Evolutionary conservation across 2,797 vertebrate genomes (phyloP).

Genomic region (Psittacula echo): DNA sequence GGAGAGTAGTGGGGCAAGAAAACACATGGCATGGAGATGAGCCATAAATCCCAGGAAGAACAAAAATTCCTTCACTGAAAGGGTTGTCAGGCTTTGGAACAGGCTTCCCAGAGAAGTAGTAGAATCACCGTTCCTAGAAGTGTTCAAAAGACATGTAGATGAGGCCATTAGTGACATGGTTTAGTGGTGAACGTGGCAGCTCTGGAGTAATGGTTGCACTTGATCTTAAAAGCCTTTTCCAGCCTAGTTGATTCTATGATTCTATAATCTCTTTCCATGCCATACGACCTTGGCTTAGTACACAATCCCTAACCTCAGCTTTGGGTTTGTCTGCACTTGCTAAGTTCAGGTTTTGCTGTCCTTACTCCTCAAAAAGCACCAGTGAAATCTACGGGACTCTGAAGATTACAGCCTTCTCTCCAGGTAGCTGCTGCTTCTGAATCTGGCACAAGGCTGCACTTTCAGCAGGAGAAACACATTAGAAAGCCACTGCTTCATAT

Average conservation of each 20-base stretch:
- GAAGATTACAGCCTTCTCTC: background rate
- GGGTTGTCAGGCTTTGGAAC: background rate
- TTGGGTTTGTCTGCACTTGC: background rate
- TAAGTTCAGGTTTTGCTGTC: background rate
- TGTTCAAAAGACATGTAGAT: background rate
- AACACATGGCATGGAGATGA: fast-evolving
- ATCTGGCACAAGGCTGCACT: background rate
- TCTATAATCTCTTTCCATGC: background rate
- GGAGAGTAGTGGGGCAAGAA: background rate
- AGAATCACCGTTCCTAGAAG: background rate
- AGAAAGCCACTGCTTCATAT: background rate
- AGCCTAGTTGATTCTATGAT: background rate
- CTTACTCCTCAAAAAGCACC: background rate
- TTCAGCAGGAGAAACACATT: background rate
- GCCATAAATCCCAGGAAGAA: background rate
- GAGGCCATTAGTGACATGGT: background rate
- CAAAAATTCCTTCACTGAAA: background rate
- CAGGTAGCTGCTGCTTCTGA: background rate
- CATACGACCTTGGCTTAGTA: background rate
- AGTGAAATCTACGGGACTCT: background rate
- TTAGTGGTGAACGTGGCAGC: background rate
- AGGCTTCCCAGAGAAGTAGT: background rate
- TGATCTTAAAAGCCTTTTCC: background rate
- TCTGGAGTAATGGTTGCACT: background rate
- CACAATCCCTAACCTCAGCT: background rate